These are phyloP conservation scores for Muscicapa comitata DNA, from an alignment of 2,797 vertebrate species.

Conservation along the genomic window DNA sequence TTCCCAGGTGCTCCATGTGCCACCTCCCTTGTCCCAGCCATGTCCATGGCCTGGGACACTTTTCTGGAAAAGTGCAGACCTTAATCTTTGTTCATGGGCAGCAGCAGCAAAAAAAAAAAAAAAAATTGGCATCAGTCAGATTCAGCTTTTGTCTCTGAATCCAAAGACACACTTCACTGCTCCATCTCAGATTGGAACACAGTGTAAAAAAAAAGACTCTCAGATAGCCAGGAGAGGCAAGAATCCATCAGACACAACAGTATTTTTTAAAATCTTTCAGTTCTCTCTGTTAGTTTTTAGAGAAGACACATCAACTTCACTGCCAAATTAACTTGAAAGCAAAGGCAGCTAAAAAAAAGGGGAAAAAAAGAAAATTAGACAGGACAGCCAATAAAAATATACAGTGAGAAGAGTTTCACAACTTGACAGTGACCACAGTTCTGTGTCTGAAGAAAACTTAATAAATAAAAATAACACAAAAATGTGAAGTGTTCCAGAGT, in stretches of 20 bases:
- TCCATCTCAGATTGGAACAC: neutral
- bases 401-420: neutral
- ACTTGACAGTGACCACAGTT: neutral
- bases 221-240: neutral
- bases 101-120: neutral
- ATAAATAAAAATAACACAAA: constrained; percentile 35
- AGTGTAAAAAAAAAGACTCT: neutral
- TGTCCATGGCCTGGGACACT: neutral
- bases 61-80: neutral
- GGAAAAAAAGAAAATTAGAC: neutral
- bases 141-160: neutral
- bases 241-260: constrained; percentile 14
- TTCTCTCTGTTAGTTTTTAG: neutral
- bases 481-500: neutral
- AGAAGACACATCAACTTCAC: neutral
- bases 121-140: neutral
- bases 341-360: neutral
- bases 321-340: neutral
- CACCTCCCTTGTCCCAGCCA: neutral
- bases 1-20: accelerated
- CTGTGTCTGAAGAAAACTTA: neutral
- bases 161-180: neutral
- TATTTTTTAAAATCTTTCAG: neutral
- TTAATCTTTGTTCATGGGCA: neutral
- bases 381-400: neutral